Percentiles rank a stretch among this genome's conserved stretches.
Conservation (phyloP, 2,888 invertebrate genomes). For the Odontothrips loti region DNA sequence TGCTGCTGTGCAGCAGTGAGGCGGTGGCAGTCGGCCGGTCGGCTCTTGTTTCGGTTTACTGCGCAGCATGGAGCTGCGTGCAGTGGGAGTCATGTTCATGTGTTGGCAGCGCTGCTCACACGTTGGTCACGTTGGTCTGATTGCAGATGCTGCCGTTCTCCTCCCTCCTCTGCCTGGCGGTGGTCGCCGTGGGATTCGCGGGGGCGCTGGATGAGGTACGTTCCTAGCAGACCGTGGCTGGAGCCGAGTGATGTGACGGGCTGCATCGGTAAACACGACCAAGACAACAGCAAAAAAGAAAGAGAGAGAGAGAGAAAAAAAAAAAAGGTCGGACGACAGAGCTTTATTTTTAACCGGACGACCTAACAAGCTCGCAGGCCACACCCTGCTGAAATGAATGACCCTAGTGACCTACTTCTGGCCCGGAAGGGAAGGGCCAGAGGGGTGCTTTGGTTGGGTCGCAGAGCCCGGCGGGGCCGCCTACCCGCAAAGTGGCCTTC, state of each 20-base stretch:
- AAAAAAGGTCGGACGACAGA: not conserved
- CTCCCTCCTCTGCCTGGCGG: not conserved
- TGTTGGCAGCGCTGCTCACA: too few species aligned
- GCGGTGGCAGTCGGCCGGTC: too few species aligned
- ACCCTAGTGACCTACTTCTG: conserved; percentile 6
- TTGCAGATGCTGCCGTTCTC: not conserved
- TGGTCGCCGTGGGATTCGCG: not conserved
- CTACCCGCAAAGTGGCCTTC: not conserved
- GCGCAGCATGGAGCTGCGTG: too few species aligned
- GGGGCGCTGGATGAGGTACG: not conserved
- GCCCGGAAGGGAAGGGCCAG: not conserved
- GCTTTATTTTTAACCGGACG: conserved; percentile 11
- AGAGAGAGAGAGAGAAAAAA: too few species aligned
- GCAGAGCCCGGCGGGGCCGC: not conserved
- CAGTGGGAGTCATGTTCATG: too few species aligned
- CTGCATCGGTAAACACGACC: too few species aligned
- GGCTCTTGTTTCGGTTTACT: too few species aligned
- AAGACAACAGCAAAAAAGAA: too few species aligned
- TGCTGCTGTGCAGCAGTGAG: too few species aligned
- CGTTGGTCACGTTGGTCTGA: too few species aligned
- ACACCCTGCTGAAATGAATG: conserved; percentile 18
- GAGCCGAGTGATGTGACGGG: too few species aligned
- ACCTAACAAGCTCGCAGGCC: not conserved
- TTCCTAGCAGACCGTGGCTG: too few species aligned
- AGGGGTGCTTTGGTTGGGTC: not conserved